These are phyloP conservation scores for Nibea albiflora DNA, from an alignment of 2,113 vertebrate species.

Conservation along the genomic window DNA sequence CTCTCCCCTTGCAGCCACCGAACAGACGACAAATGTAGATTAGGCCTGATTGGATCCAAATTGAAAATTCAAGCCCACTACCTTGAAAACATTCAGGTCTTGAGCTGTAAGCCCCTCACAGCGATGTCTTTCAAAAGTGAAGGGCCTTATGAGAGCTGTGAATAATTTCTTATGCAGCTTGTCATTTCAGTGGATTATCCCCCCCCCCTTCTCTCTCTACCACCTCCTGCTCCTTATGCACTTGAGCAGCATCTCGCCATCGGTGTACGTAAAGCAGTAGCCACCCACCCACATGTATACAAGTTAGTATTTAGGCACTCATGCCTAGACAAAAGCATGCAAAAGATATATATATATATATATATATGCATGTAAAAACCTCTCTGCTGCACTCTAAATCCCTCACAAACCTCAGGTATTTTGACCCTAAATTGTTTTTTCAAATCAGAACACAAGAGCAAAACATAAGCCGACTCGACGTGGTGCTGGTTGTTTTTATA, in stretches of 20 bases:
- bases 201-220: conserved; percentile 18
- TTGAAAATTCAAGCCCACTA: conserved; percentile 80
- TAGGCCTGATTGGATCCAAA: conserved; percentile 80
- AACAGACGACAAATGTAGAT: conserved; percentile 79
- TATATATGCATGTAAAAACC: not conserved
- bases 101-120: conserved; percentile 73
- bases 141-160: conserved; percentile 76
- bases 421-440: conserved; percentile 15
- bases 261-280: conserved; percentile 48
- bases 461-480: conserved; percentile 18
- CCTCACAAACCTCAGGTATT: not conserved
- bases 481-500: conserved; percentile 12
- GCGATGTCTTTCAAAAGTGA: conserved; percentile 76
- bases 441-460: conserved; percentile 10
- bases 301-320: conserved; percentile 42
- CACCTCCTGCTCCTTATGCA: conserved; percentile 67
- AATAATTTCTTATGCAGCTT: conserved; percentile 78
- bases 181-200: conserved; percentile 81
- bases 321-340: conserved; percentile 18
- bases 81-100: conserved; percentile 80
- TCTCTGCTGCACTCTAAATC: not conserved
- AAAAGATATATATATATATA: conserved; percentile 5
- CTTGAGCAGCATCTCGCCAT: conserved; percentile 69
- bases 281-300: conserved; percentile 44
- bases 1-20: conserved; percentile 63